A percentile compares a stretch with the other conserved stretches of the same genome.
Evolutionary conservation across 2,888 invertebrate species (phyloP).

Genomic region (Caenorhabditis sp.): DNA sequence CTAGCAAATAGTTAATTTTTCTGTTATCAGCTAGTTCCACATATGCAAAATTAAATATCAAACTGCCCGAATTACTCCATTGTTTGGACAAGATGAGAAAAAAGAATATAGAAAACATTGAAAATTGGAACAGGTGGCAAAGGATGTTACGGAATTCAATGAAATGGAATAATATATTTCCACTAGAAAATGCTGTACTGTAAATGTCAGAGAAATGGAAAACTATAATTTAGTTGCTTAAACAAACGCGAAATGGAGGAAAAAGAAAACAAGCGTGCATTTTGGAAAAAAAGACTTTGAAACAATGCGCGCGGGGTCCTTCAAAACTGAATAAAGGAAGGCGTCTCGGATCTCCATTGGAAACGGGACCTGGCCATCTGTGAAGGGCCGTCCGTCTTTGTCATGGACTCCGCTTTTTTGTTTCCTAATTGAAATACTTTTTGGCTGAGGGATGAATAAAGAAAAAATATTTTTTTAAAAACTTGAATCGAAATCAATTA

Average conservation of each 20-base stretch:
- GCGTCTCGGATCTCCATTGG: constrained; percentile 48
- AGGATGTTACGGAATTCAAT: too few species aligned
- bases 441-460: not conserved
- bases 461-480: too few species aligned
- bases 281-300: constrained; percentile 14
- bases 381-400: not conserved
- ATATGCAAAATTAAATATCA: constrained; percentile 42
- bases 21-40: constrained; percentile 33
- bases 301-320: constrained; percentile 30
- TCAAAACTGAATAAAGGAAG: constrained; percentile 40
- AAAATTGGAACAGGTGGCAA: too few species aligned
- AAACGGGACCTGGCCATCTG: constrained; percentile 28
- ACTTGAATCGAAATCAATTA: not conserved
- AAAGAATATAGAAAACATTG: constrained; percentile 20
- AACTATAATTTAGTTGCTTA: too few species aligned
- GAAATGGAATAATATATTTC: too few species aligned
- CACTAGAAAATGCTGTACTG: too few species aligned
- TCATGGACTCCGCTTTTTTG: constrained; percentile 12
- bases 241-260: not conserved
- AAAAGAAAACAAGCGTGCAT: constrained; percentile 11
- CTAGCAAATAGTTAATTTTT: constrained; percentile 42
- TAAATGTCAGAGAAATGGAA: too few species aligned
- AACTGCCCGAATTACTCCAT: constrained; percentile 41
- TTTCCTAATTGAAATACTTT: not conserved
- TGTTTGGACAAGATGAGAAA: constrained; percentile 24